These are phyloP conservation scores for Agonopterix arenella DNA, from an alignment of 2,888 invertebrate species.

Conservation along the genomic window DNA sequence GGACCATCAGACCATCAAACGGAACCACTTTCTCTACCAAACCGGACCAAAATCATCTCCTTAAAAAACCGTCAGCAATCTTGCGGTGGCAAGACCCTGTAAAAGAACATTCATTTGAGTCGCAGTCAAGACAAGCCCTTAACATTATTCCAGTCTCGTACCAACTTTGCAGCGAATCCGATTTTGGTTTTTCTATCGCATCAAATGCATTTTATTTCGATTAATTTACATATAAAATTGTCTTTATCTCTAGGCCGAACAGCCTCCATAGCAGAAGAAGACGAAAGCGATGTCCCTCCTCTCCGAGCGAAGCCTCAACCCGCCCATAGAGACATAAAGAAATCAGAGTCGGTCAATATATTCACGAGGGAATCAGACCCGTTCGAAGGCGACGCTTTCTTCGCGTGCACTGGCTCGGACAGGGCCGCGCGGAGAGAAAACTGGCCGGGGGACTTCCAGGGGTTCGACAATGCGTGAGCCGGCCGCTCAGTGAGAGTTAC, in stretches of 20 bases:
- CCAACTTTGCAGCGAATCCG: too few relatives aligned
- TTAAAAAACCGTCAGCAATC: too few relatives aligned
- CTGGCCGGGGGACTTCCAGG: slow-evolving; percentile 70
- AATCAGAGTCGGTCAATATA: slow-evolving; percentile 93
- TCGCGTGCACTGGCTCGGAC: slow-evolving; percentile 76
- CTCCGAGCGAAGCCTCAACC: slow-evolving; percentile 45
- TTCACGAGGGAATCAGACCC: slow-evolving; percentile 92
- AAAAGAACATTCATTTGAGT: too few relatives aligned
- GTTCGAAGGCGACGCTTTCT: slow-evolving; percentile 93
- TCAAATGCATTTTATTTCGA: too few relatives aligned
- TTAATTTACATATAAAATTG: neutral
- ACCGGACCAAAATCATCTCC: too few relatives aligned
- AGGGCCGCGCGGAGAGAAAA: slow-evolving; percentile 62
- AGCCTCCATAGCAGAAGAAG: slow-evolving; percentile 67
- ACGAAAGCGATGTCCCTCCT: slow-evolving; percentile 59
- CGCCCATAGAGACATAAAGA: slow-evolving; percentile 82
- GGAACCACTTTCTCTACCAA: too few relatives aligned
- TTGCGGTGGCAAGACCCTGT: too few relatives aligned
- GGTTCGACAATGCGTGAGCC: slow-evolving; percentile 59
- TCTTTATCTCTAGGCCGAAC: slow-evolving; percentile 39
- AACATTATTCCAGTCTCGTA: too few relatives aligned
- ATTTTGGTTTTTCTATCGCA: too few relatives aligned
- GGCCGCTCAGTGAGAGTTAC: slow-evolving; percentile 13
- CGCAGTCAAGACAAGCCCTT: too few relatives aligned
- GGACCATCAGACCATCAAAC: too few relatives aligned